phyloP scores from a whole-genome alignment of 2,888 invertebrate genomes.

The Unio pictorum region DNA sequence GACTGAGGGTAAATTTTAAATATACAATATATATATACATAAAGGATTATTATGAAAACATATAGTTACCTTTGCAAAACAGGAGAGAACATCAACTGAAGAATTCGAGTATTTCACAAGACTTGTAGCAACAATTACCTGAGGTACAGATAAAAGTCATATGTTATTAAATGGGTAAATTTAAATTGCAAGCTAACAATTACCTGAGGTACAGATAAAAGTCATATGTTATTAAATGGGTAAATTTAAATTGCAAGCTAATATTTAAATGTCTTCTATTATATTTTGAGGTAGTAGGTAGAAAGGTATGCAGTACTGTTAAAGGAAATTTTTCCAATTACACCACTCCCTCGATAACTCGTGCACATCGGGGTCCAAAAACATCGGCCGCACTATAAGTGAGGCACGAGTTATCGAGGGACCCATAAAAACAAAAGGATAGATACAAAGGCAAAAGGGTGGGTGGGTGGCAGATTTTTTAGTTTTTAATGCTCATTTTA shows the following conservation, averaged over 20 bases:
- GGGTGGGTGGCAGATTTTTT: too few species aligned
- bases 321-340: background rate
- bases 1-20: background rate
- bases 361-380: too few species aligned
- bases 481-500: too few species aligned
- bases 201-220: slow-evolving; percentile 36
- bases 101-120: slow-evolving; percentile 67
- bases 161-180: too few species aligned
- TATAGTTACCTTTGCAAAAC: slow-evolving; percentile 60
- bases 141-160: background rate
- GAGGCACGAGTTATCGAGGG: too few species aligned
- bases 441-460: too few species aligned
- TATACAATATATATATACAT: too few species aligned
- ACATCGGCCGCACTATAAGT: too few species aligned
- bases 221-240: background rate
- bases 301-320: background rate
- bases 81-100: slow-evolving; percentile 65
- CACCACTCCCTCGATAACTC: too few species aligned
- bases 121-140: slow-evolving; percentile 63
- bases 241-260: background rate
- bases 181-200: slow-evolving; percentile 30
- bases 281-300: background rate
- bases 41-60: background rate
- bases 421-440: too few species aligned
- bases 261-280: background rate